Evolutionary conservation across 2,888 invertebrate species (phyloP).

Genomic region (Unio pictorum): DNA sequence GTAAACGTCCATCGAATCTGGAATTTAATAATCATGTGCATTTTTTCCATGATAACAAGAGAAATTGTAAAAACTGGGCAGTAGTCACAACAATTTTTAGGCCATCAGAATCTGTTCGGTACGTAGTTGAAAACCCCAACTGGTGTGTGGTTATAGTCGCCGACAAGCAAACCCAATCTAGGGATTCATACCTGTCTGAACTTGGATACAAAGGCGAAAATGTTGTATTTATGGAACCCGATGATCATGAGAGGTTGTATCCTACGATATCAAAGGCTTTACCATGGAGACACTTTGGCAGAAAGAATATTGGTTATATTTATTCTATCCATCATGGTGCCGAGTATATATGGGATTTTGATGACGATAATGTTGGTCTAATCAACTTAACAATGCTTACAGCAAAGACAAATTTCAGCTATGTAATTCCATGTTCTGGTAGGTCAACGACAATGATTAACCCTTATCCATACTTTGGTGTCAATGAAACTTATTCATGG

Average conservation of each 20-base stretch:
- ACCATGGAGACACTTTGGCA: conserved; percentile 8
- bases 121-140: not conserved
- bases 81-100: conserved; percentile 10
- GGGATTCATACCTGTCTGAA: not conserved
- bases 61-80: conserved; percentile 4
- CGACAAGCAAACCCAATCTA: conserved; percentile 1
- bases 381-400: not conserved
- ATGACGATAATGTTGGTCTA: conserved; percentile 13
- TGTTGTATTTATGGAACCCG: conserved; percentile 2
- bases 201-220: not conserved
- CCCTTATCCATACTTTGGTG: conserved; percentile 19
- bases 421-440: conserved; percentile 1
- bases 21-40: too few relatives aligned
- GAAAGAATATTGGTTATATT: conserved; percentile 24
- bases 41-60: too few relatives aligned
- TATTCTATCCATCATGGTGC: conserved; percentile 16
- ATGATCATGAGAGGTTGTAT: conserved; percentile 7
- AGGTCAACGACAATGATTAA: conserved; percentile 7
- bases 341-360: conserved; percentile 19
- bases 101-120: conserved; percentile 8
- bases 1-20: too few relatives aligned
- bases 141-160: conserved; percentile 12
- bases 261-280: conserved; percentile 7
- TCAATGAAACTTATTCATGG: conserved; percentile 11
- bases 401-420: not conserved